A percentile compares a stretch with the other conserved stretches of the same genome.
Conservation (phyloP, 35 echinoderm and acorn worm species). For the Holothuria glaberrima region DNA sequence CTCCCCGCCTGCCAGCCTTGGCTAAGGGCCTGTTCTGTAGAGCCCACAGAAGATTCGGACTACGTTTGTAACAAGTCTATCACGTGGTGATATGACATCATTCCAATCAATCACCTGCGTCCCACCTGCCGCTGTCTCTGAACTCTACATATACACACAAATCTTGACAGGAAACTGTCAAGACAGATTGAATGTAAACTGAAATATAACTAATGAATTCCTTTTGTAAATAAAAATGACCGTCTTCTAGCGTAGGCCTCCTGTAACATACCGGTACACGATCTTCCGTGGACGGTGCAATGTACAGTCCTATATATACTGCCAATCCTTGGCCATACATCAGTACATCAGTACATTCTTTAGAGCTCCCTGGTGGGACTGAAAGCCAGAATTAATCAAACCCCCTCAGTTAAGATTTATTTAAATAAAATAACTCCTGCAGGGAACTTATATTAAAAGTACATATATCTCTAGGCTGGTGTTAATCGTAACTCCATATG, state of each 20-base stretch:
- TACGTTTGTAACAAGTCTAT: no score
- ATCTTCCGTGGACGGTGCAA: background rate
- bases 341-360: slow-evolving; percentile 33
- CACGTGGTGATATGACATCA: no score
- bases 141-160: no score
- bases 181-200: no score
- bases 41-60: no score
- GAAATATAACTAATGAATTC: no score
- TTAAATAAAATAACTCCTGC: slow-evolving; percentile 57
- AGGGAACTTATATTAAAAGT: slow-evolving; percentile 48
- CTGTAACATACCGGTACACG: background rate
- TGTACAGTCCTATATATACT: background rate
- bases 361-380: slow-evolving; percentile 40
- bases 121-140: no score
- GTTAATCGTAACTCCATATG: slow-evolving; percentile 35
- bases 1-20: no score
- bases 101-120: no score
- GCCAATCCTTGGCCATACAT: background rate
- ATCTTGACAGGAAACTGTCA: no score
- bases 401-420: slow-evolving; percentile 51
- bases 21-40: no score
- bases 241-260: background rate
- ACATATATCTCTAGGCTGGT: slow-evolving; percentile 40
- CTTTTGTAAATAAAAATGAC: background rate
- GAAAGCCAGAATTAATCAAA: slow-evolving; percentile 45